These are phyloP conservation scores for Amaurobius ferox DNA, from an alignment of 2,888 invertebrate genomes.

Conservation along the genomic window DNA sequence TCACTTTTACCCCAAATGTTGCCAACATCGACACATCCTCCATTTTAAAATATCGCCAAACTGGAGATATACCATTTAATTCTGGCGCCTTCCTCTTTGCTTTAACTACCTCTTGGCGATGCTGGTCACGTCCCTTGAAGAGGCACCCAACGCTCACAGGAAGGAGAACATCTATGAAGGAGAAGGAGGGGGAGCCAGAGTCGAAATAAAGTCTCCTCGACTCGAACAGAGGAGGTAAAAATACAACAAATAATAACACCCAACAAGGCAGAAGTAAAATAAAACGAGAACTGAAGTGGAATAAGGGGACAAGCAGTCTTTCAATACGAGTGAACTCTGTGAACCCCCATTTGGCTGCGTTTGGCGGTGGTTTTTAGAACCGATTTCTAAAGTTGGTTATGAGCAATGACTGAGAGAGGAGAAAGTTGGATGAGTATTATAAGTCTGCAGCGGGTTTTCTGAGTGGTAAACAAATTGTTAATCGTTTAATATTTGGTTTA, in stretches of 20 bases:
- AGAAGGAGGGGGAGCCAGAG: neutral
- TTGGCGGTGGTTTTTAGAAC: neutral
- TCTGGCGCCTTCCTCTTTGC: conserved; percentile 6
- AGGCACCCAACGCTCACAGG: conserved; percentile 68
- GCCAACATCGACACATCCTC: no score
- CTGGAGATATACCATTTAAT: conserved; percentile 9
- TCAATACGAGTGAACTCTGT: conserved; percentile 4
- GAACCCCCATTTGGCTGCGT: neutral
- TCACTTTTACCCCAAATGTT: no score
- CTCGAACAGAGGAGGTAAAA: neutral
- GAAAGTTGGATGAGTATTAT: no score
- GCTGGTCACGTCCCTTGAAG: conserved; percentile 58
- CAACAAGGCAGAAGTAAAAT: conserved; percentile 1
- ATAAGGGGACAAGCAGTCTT: conserved; percentile 16
- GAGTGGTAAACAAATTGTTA: no score
- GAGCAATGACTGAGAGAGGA: no score
- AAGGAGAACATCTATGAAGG: no score
- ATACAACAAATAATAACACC: conserved; percentile 12
- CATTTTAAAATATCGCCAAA: neutral
- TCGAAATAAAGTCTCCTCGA: conserved; percentile 9
- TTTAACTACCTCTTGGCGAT: conserved; percentile 53
- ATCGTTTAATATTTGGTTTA: no score
- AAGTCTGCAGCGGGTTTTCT: no score
- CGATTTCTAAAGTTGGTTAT: no score
- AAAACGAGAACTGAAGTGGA: conserved; percentile 11